A percentile compares a stretch with the other conserved stretches of the same genome.
Conservation (phyloP, 2,797 vertebrate genomes). For the Dermochelys coriacea region DNA sequence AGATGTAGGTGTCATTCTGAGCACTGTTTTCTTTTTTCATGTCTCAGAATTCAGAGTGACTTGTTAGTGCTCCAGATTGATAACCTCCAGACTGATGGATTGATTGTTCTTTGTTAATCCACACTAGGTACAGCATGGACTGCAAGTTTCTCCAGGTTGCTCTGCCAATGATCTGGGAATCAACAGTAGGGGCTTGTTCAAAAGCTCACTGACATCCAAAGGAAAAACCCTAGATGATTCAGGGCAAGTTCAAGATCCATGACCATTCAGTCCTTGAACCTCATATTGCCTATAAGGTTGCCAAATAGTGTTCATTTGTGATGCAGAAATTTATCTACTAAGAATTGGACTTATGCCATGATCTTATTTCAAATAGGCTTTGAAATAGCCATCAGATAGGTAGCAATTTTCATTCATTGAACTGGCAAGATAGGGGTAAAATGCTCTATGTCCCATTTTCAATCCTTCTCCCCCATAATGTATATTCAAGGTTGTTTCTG, state of each 20-base stretch:
- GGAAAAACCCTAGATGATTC: not conserved
- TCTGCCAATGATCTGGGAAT: fast-evolving
- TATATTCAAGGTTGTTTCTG: not conserved
- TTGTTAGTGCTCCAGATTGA: not conserved
- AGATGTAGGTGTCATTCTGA: not conserved
- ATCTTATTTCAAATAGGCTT: not conserved
- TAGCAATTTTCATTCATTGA: not conserved
- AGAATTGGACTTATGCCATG: not conserved
- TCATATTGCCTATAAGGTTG: not conserved
- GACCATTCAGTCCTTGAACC: not conserved
- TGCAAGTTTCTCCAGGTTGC: fast-evolving
- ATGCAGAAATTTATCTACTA: not conserved
- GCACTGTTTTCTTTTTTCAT: not conserved
- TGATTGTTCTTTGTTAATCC: not conserved
- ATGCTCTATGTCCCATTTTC: not conserved
- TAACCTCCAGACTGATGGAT: too few species aligned
- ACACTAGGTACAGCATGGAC: fast-evolving
- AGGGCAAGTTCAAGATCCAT: not conserved
- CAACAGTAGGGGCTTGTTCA: not conserved
- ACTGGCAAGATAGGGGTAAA: not conserved
- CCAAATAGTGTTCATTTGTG: not conserved
- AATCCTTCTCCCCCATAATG: not conserved
- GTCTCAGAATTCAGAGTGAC: not conserved
- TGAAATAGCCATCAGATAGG: not conserved
- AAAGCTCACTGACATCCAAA: not conserved